Evolutionary conservation across 2,888 invertebrate genomes (phyloP).

Genomic region (Agonopterix alstromeriana): DNA sequence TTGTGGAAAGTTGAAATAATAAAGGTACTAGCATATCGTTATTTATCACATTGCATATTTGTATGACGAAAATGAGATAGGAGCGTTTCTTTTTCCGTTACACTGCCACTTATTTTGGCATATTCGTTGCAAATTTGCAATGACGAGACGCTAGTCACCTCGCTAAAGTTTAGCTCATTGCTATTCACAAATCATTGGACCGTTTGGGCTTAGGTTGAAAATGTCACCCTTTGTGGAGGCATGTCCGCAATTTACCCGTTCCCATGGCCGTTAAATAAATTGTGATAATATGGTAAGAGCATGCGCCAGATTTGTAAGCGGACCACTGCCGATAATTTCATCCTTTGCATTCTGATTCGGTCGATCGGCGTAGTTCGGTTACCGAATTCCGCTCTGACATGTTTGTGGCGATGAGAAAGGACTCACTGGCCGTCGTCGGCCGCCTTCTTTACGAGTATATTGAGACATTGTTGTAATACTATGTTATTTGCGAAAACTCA

Average conservation of each 20-base stretch:
- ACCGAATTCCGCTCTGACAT: conserved; percentile 33
- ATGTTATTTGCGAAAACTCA: background rate
- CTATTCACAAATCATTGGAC: conserved; percentile 36
- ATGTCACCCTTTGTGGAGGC: conserved; percentile 20
- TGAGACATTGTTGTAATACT: conserved; percentile 9
- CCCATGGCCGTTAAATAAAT: conserved; percentile 46
- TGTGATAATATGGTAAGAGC: conserved; percentile 45
- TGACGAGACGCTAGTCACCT: too few species aligned
- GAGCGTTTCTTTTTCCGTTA: too few species aligned
- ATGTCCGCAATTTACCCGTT: conserved; percentile 34
- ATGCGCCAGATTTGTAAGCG: conserved; percentile 44
- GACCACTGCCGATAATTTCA: conserved; percentile 44
- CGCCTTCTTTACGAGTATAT: conserved; percentile 14
- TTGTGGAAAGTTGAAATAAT: too few species aligned
- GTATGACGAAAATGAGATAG: too few species aligned
- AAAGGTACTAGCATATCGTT: too few species aligned
- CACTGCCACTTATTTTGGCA: too few species aligned
- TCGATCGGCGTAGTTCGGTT: conserved; percentile 17
- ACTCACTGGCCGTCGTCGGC: conserved; percentile 4
- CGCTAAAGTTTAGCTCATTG: conserved; percentile 21
- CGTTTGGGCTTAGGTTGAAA: conserved; percentile 24
- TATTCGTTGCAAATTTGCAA: too few species aligned
- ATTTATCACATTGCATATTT: too few species aligned
- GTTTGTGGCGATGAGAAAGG: conserved; percentile 33
- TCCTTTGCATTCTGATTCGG: conserved; percentile 49